Conservation (phyloP, 2,113 vertebrate species). For the Pangasianodon hypophthalmus region DNA sequence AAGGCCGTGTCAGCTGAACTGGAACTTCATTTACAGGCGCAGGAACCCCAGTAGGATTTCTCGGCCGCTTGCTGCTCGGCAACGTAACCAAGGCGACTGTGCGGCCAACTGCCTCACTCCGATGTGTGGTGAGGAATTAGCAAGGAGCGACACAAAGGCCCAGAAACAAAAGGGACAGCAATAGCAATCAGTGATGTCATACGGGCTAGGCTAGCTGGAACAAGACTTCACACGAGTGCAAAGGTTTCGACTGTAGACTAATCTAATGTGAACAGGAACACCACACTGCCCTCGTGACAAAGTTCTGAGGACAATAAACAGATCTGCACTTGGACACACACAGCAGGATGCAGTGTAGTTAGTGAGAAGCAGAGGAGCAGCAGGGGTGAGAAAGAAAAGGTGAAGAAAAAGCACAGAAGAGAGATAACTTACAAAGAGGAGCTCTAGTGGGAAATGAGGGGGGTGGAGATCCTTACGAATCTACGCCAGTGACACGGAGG, state of each 20-base stretch:
- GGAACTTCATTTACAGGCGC: background rate
- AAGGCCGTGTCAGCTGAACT: background rate
- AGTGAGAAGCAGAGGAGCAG: background rate
- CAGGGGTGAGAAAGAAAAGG: background rate
- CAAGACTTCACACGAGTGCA: background rate
- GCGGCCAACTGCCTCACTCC: background rate
- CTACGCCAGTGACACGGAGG: slow-evolving; percentile 57
- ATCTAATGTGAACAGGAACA: background rate
- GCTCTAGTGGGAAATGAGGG: slow-evolving; percentile 62
- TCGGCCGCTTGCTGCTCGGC: slow-evolving; percentile 17
- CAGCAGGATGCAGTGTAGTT: slow-evolving; percentile 4
- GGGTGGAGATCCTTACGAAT: slow-evolving; percentile 67
- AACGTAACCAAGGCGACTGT: slow-evolving; percentile 29
- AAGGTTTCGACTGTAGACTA: background rate
- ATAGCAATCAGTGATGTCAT: slow-evolving; percentile 53
- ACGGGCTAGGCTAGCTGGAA: slow-evolving; percentile 47
- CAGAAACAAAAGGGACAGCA: slow-evolving; percentile 56
- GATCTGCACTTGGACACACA: slow-evolving; percentile 12
- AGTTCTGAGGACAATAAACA: background rate
- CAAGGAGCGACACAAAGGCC: slow-evolving; percentile 46
- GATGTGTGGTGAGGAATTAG: slow-evolving; percentile 60
- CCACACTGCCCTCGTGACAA: background rate
- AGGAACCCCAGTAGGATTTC: background rate
- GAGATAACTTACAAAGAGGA: slow-evolving; percentile 69
- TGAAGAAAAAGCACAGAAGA: slow-evolving; percentile 28